Percentiles rank a stretch among this genome's conserved stretches.
phyloP scores from a whole-genome alignment of 2,888 invertebrate species.

The Endotricha flammealis region DNA sequence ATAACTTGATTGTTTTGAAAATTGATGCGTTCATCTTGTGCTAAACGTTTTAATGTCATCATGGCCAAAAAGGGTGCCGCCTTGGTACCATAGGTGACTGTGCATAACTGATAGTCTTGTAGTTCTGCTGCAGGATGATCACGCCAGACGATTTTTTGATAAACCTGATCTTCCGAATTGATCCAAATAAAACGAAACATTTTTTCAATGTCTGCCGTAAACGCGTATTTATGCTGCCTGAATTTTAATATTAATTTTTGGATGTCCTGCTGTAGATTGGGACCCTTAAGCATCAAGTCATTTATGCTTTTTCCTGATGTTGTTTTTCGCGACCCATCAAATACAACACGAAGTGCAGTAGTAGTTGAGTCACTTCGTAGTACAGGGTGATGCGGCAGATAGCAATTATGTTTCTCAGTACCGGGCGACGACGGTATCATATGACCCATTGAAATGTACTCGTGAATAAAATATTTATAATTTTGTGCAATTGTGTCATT shows the following conservation, averaged over 20 bases:
- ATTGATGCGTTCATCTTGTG: slow-evolving; percentile 13
- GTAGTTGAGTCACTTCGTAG: slow-evolving; percentile 10
- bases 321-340: slow-evolving; percentile 17
- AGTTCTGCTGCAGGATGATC: slow-evolving; percentile 2
- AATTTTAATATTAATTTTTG: slow-evolving; percentile 16
- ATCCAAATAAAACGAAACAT: slow-evolving; percentile 19
- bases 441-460: neutral
- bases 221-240: slow-evolving; percentile 16
- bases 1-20: slow-evolving; percentile 9
- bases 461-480: neutral
- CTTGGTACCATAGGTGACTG: slow-evolving; percentile 18
- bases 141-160: slow-evolving; percentile 16
- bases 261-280: slow-evolving; percentile 20
- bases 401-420: no score
- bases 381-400: neutral
- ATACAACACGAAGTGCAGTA: slow-evolving; percentile 16
- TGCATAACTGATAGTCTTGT: slow-evolving; percentile 10
- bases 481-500: neutral
- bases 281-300: slow-evolving; percentile 16
- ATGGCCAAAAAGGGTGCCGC: slow-evolving; percentile 17
- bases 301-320: slow-evolving; percentile 17
- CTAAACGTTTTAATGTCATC: slow-evolving; percentile 15
- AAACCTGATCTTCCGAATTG: slow-evolving; percentile 13
- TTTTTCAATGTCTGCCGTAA: slow-evolving; percentile 18
- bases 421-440: no score